A percentile compares a stretch with the other conserved stretches of the same genome.
Evolutionary conservation across 2,797 vertebrate genomes (phyloP).

Genomic region (Octomys mimax): DNA sequence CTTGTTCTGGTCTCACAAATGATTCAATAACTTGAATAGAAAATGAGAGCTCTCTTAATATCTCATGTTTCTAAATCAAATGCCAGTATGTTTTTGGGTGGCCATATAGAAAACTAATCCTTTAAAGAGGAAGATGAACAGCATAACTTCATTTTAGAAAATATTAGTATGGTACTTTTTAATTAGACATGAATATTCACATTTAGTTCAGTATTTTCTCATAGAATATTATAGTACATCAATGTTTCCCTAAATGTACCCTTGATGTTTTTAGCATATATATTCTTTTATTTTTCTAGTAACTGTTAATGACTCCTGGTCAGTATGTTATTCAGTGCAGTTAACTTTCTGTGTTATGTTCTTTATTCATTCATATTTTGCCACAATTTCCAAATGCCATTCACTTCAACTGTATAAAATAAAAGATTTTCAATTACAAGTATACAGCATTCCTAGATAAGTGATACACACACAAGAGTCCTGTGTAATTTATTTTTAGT

Average conservation of each 20-base stretch:
- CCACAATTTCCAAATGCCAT: background rate
- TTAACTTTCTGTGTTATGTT: background rate
- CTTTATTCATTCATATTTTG: slow-evolving; percentile 14
- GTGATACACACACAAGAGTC: background rate
- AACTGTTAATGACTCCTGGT: background rate
- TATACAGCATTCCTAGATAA: background rate
- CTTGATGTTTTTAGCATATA: background rate
- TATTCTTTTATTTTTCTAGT: background rate
- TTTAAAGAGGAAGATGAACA: background rate
- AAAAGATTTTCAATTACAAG: background rate
- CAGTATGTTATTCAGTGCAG: background rate
- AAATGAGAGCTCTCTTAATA: slow-evolving; percentile 19
- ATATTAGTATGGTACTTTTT: background rate
- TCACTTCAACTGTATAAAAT: background rate
- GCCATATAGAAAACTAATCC: background rate
- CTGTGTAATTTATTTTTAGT: background rate
- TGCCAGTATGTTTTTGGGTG: background rate
- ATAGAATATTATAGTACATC: background rate
- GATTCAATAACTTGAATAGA: background rate
- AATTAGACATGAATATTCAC: background rate
- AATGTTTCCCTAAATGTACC: background rate
- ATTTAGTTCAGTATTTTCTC: background rate
- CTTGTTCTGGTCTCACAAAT: background rate
- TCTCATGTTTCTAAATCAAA: slow-evolving; percentile 34
- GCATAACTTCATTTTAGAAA: background rate